Evolutionary conservation across 2,888 invertebrate genomes (phyloP).

Genomic region (Hemithea aestivaria): DNA sequence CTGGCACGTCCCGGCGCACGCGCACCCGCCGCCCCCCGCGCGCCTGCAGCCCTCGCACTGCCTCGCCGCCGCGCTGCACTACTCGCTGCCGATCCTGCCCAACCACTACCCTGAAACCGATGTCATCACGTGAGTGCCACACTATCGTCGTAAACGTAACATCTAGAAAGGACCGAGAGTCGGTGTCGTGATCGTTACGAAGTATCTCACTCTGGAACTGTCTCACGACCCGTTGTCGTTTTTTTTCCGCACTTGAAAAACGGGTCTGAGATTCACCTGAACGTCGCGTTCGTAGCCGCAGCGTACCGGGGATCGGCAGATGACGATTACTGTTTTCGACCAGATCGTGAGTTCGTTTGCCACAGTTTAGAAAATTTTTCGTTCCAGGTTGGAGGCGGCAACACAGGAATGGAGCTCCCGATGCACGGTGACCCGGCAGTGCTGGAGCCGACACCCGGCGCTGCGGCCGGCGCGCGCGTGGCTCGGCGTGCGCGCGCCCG

Average conservation of each 20-base stretch:
- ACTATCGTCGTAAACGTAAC: too few species aligned
- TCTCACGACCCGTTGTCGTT: too few species aligned
- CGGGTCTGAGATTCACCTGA: too few species aligned
- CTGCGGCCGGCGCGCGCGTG: constrained; percentile 37
- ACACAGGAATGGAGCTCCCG: constrained; percentile 37
- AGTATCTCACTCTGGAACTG: too few species aligned
- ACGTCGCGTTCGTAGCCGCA: too few species aligned
- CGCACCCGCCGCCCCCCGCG: constrained; percentile 22
- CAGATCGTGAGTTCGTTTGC: too few species aligned
- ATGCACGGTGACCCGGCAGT: constrained; percentile 31
- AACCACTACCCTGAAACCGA: constrained; percentile 36
- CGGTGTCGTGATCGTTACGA: too few species aligned
- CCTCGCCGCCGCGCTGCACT: constrained; percentile 16
- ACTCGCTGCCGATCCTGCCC: constrained; percentile 36
- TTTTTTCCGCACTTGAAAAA: too few species aligned
- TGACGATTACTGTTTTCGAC: too few species aligned
- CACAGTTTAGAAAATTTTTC: too few species aligned
- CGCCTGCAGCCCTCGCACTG: constrained; percentile 27
- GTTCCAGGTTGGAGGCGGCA: constrained; percentile 38
- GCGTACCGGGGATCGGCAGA: too few species aligned
- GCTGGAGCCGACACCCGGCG: constrained; percentile 37
- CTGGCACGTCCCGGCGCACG: constrained; percentile 28
- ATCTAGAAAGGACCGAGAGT: too few species aligned
- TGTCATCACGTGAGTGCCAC: constrained; percentile 39
- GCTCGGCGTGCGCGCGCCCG: constrained; percentile 50